Base-by-base conservation (phyloP, 2,797 vertebrate species). In the Parambassis ranga region DNA sequence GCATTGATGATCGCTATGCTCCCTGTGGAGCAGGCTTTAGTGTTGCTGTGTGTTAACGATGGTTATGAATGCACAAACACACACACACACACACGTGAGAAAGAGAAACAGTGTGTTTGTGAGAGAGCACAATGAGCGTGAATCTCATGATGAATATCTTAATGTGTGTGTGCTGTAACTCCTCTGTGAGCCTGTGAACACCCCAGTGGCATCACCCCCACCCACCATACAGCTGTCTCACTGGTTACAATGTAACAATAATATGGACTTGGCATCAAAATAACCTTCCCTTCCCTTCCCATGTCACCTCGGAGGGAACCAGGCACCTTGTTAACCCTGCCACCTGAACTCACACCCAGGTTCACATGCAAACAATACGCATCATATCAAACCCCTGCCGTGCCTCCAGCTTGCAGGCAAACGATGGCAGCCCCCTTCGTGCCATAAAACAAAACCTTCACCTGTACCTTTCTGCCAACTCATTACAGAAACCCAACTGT, bases 211-310 rank as follows among this genome's bases (percentile, higher is more conserved):
- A 3, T 71, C 79, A 55, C 57, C 82, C 72, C 77, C 83, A 20
- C 71, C 78, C 77, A 71, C 69, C 48, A 46, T 38, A 78, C 89
- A 89, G 87, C 90, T 85, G 87, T 62, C 83, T 88, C 78, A 55
- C 78, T 81, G 78, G 88, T 85, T 88, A 91, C 87, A 90, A 57
- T 82, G 76, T 84, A 86, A 87, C 88, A 88, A 81, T 65, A 82
- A 82, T 71, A 84, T 8, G 31, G 65, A 67, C 82, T 79, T 86
- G 86, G 79, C 86, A 86, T 85, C 74, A 85, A 83, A 83, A 86
- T 81, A 86, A 86, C 65, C 75, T 57, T 67, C 48, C 52, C 32
- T 60, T 68, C 78, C 70, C 24, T 56, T 71, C 78, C 71, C 75
- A 65, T 74, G 72, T 85, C 88, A 81, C 83, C 88, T 80, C 70